Conservation (phyloP, 2,797 vertebrate genomes). For the Borostomias antarcticus region DNA sequence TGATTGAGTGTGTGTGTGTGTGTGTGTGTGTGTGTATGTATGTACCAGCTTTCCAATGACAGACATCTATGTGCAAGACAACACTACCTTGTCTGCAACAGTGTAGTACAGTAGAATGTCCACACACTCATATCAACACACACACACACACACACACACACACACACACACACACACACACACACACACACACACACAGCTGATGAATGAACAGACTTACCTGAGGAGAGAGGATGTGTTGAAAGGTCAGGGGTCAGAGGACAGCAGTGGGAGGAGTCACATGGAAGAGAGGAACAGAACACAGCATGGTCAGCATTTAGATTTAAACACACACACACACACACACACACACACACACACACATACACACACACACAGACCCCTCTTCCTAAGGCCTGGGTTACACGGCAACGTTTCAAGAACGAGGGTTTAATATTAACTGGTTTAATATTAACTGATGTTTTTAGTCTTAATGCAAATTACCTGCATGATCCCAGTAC, state of each 20-base stretch:
- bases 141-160: constrained; percentile 24
- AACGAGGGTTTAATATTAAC: too few species aligned
- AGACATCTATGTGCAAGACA: too few species aligned
- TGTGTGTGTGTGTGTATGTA: too few species aligned
- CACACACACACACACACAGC: constrained; percentile 11
- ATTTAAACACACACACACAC: constrained; percentile 14
- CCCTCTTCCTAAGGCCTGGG: too few species aligned
- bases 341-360: not conserved
- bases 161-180: constrained; percentile 14
- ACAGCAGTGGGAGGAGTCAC: not conserved
- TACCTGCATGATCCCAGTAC: too few species aligned
- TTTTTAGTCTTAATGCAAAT: too few species aligned
- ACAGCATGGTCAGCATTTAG: not conserved
- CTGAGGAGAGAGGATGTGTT: not conserved
- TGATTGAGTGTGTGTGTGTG: too few species aligned
- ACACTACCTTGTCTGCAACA: too few species aligned
- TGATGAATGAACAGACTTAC: not conserved
- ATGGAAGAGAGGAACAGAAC: not conserved
- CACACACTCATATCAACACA: constrained; percentile 13
- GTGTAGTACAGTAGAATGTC: too few species aligned
- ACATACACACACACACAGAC: not conserved
- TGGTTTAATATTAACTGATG: too few species aligned
- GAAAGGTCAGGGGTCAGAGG: not conserved
- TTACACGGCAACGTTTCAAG: too few species aligned
- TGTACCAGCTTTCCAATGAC: too few species aligned